phyloP scores from a whole-genome alignment of 2,888 invertebrate genomes.

The Oscheius myriophilus region DNA sequence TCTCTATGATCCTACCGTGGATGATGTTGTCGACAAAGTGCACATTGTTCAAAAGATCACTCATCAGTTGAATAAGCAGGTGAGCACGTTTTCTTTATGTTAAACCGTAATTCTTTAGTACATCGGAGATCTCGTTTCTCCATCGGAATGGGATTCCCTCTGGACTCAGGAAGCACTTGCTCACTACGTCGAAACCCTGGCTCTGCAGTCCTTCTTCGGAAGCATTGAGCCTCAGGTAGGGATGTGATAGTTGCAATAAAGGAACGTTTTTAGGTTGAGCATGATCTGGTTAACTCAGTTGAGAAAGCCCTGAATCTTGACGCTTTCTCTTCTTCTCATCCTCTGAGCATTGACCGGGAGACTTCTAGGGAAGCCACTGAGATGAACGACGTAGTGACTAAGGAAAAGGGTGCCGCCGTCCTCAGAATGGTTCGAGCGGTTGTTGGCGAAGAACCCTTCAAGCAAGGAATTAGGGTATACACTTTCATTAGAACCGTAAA shows the following conservation, averaged over 20 bases:
- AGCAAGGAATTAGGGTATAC: conserved; percentile 64
- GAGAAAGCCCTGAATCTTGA: conserved; percentile 75
- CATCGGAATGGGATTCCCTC: conserved; percentile 64
- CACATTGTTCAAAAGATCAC: conserved; percentile 82
- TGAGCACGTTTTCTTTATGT: neutral
- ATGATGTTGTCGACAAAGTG: conserved; percentile 78
- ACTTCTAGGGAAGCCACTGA: conserved; percentile 88
- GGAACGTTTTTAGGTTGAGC: conserved; percentile 34
- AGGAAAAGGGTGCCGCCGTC: conserved; percentile 78
- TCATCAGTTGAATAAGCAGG: conserved; percentile 90
- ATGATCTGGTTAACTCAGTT: conserved; percentile 35
- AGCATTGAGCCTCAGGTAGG: neutral
- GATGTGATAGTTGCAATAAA: neutral
- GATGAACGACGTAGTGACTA: conserved; percentile 88
- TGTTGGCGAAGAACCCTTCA: conserved; percentile 64
- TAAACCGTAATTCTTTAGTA: conserved; percentile 31
- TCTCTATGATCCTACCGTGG: conserved; percentile 18
- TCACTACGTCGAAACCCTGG: conserved; percentile 38
- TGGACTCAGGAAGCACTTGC: conserved; percentile 68
- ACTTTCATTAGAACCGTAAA: too few species aligned
- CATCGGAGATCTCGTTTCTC: conserved; percentile 67
- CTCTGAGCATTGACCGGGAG: conserved; percentile 83
- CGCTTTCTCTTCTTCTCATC: conserved; percentile 84
- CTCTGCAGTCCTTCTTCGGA: conserved; percentile 35
- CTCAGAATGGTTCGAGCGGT: conserved; percentile 65